Evolutionary conservation across 2,888 invertebrate species (phyloP).

Genomic region (Drosophila dives): DNA sequence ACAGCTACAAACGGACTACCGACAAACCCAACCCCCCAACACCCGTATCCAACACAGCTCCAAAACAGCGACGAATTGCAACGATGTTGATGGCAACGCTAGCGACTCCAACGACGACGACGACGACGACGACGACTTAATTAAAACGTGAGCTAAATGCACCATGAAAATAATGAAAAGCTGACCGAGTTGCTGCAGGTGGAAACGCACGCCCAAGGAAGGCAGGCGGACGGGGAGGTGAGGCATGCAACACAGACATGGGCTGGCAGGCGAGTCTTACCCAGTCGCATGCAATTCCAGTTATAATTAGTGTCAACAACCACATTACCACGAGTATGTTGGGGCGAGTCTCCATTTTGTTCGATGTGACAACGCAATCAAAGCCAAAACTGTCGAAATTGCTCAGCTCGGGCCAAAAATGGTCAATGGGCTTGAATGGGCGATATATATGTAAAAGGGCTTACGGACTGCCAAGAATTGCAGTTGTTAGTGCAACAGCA

Average conservation of each 20-base stretch:
- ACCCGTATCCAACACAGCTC: not conserved
- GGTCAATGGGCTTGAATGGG: conserved; percentile 30
- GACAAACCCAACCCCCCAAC: conserved; percentile 1
- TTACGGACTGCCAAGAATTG: conserved; percentile 55
- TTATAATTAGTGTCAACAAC: conserved; percentile 81
- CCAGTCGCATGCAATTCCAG: conserved; percentile 68
- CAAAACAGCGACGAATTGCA: conserved; percentile 31
- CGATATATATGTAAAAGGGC: conserved; percentile 22
- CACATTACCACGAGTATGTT: conserved; percentile 68
- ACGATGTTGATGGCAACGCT: conserved; percentile 26
- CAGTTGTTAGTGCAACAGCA: conserved; percentile 24
- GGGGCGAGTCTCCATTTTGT: conserved; percentile 35
- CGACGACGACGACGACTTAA: conserved; percentile 74
- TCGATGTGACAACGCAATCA: conserved; percentile 59
- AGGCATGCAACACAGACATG: conserved; percentile 15
- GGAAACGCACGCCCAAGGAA: conserved; percentile 45
- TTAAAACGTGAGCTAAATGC: conserved; percentile 82
- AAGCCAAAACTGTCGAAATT: conserved; percentile 73
- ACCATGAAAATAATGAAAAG: conserved; percentile 81
- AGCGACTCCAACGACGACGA: conserved; percentile 52
- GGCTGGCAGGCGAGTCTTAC: conserved; percentile 28
- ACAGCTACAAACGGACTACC: conserved; percentile 17
- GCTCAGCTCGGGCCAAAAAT: conserved; percentile 34
- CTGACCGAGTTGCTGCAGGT: conserved; percentile 70
- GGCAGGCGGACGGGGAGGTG: not conserved